Evolutionary conservation across 2,797 vertebrate species (phyloP).

Genomic region (Enteromius radiatus): DNA sequence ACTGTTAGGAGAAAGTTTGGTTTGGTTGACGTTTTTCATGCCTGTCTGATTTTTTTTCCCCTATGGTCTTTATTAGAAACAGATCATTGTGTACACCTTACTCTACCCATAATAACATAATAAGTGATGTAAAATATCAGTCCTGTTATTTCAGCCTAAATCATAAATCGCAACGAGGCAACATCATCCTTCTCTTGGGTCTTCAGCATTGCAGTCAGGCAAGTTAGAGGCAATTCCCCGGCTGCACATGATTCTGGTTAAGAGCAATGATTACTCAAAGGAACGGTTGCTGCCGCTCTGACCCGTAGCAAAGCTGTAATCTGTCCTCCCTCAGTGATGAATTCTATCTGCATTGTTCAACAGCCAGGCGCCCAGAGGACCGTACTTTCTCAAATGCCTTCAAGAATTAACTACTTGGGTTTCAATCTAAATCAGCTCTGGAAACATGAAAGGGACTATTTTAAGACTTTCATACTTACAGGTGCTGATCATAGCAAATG

Average conservation of each 20-base stretch:
- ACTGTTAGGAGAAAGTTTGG: constrained; percentile 10
- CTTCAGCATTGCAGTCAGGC: constrained; percentile 10
- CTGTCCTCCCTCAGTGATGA: constrained; percentile 44
- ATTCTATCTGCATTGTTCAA: constrained; percentile 46
- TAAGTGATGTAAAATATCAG: constrained; percentile 14
- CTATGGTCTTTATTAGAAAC: constrained; percentile 26
- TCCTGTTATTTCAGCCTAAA: constrained; percentile 25
- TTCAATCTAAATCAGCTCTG: constrained; percentile 22
- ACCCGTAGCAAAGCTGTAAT: constrained; percentile 41
- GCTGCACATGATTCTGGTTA: constrained; percentile 61
- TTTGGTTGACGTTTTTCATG: constrained; percentile 43
- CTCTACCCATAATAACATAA: constrained; percentile 14
- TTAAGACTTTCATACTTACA: background rate
- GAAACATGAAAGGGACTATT: constrained; percentile 20
- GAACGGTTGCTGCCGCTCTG: constrained; percentile 55
- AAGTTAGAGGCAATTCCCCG: constrained; percentile 42
- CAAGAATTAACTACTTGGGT: constrained; percentile 16
- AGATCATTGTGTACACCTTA: constrained; percentile 27
- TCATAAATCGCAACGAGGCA: constrained; percentile 26
- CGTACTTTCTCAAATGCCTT: constrained; percentile 15
- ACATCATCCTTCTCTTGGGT: constrained; percentile 19
- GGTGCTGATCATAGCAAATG: constrained; percentile 5
- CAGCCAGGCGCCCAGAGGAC: constrained; percentile 5
- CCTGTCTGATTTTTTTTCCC: constrained; percentile 2
- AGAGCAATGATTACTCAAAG: constrained; percentile 53